A percentile compares a stretch with the other conserved stretches of the same genome.
Evolutionary conservation across 2,113 vertebrate genomes (phyloP).

Genomic region (Brienomyrus longianalis): DNA sequence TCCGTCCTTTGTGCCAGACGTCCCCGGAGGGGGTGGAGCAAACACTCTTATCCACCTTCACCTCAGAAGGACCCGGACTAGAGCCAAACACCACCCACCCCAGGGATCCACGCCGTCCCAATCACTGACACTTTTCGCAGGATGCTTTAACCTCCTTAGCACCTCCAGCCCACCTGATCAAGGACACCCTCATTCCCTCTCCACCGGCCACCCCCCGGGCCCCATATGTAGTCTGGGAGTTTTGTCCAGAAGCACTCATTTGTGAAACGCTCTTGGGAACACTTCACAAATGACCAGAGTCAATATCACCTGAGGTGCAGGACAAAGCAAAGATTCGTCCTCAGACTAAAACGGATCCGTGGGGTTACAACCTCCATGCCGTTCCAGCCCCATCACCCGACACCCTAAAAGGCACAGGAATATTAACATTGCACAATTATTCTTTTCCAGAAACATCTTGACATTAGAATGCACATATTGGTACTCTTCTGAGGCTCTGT

Average conservation of each 20-base stretch:
- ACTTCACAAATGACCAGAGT: not conserved
- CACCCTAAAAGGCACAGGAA: not conserved
- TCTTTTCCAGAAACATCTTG: not conserved
- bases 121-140: not conserved
- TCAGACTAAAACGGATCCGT: not conserved
- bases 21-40: not conserved
- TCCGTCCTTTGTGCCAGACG: not conserved
- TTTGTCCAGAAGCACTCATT: not conserved
- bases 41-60: not conserved
- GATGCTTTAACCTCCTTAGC: not conserved
- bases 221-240: not conserved
- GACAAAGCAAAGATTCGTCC: not conserved
- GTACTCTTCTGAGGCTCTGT: not conserved
- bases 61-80: not conserved
- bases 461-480: not conserved
- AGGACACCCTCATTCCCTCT: not conserved
- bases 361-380: not conserved
- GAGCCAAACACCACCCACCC: not conserved
- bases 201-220: not conserved
- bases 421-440: not conserved
- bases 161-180: not conserved
- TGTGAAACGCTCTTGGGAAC: conserved; percentile 12
- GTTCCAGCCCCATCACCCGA: not conserved
- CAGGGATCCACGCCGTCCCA: not conserved
- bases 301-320: not conserved